Evolutionary conservation across 2,797 vertebrate genomes (phyloP).

Genomic region (Siniperca obscura): DNA sequence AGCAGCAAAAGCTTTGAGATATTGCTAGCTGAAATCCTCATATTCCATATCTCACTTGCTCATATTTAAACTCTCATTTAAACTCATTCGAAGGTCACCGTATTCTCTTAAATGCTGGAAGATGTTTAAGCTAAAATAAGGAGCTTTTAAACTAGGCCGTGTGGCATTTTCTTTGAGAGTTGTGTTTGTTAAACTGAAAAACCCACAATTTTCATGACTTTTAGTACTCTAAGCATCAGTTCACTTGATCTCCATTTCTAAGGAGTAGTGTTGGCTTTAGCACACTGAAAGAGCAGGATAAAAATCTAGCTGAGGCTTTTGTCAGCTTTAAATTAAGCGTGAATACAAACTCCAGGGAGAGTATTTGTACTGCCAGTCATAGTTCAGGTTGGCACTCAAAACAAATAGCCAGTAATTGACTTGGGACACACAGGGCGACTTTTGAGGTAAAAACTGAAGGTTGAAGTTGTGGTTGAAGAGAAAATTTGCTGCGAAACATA

Average conservation of each 20-base stretch:
- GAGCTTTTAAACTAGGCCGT: neutral
- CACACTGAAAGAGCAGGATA: neutral
- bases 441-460: neutral
- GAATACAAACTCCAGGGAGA: constrained; percentile 6
- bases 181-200: neutral
- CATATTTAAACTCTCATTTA: constrained; percentile 2
- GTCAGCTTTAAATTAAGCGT: constrained; percentile 32
- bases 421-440: neutral
- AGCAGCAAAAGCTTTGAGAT: neutral
- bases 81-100: constrained; percentile 1
- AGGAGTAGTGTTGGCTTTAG: neutral
- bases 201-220: neutral
- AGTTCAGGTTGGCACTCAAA: constrained; percentile 19
- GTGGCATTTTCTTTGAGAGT: neutral
- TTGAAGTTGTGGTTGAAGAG: too few relatives aligned
- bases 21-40: neutral
- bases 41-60: neutral
- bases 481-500: neutral
- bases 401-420: constrained; percentile 3
- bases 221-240: neutral
- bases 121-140: constrained; percentile 1
- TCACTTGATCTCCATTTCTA: neutral
- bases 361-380: neutral
- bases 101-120: neutral
- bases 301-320: constrained; percentile 8